phyloP scores from a whole-genome alignment of 1,140 invertebrate species.

The Mizuhopecten yessoensis region DNA sequence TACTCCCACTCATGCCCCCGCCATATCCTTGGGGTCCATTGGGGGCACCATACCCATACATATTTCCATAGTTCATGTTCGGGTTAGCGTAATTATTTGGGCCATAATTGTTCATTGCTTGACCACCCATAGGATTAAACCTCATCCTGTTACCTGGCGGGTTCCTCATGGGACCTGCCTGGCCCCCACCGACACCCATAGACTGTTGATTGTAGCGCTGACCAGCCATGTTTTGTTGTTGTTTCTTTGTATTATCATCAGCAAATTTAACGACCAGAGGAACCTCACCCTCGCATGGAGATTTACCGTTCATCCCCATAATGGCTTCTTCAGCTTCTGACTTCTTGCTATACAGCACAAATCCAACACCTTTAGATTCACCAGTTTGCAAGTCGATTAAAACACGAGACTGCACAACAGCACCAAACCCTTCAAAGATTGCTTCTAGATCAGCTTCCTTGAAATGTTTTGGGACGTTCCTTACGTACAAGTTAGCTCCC shows the following conservation, averaged over 20 bases:
- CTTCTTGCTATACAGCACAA: constrained; percentile 88
- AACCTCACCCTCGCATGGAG: constrained; percentile 92
- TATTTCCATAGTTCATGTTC: constrained; percentile 53
- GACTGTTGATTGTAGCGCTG: constrained; percentile 50
- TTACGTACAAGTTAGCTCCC: constrained; percentile 97
- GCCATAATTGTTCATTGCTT: constrained; percentile 51
- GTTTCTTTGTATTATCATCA: constrained; percentile 94
- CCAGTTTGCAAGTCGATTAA: constrained; percentile 94
- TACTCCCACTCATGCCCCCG: neutral
- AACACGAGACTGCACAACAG: constrained; percentile 95
- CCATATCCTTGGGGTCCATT: constrained; percentile 33
- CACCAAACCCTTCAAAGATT: constrained; percentile 93
- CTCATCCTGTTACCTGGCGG: constrained; percentile 69
- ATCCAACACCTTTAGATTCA: constrained; percentile 93
- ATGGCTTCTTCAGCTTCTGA: constrained; percentile 94
- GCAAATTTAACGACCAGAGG: constrained; percentile 94
- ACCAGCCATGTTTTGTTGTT: constrained; percentile 59
- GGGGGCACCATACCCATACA: constrained; percentile 43
- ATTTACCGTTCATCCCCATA: constrained; percentile 91
- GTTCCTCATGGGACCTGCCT: constrained; percentile 73
- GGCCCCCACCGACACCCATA: constrained; percentile 51
- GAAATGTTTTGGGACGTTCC: constrained; percentile 91
- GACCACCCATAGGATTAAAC: constrained; percentile 75
- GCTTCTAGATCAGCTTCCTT: constrained; percentile 90
- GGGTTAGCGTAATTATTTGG: constrained; percentile 50